Conservation (phyloP, 2,888 invertebrate species). For the Meloe dianella region DNA sequence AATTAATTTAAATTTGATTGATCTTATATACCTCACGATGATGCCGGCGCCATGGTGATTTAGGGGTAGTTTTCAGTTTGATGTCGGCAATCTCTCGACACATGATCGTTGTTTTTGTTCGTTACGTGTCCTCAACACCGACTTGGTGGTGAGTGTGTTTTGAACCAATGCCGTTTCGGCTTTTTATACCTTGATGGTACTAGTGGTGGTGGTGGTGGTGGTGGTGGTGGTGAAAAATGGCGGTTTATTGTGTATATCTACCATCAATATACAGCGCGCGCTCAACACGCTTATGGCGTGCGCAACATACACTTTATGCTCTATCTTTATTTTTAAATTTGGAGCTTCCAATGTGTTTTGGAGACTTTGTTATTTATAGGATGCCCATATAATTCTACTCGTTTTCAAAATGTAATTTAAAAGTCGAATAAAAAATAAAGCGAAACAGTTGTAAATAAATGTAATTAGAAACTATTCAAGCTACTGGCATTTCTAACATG, state of each 20-base stretch:
- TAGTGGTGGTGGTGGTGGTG: neutral
- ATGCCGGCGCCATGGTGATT: slow-evolving; percentile 66
- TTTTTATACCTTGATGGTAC: neutral
- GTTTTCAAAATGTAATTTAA: neutral
- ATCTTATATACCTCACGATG: slow-evolving; percentile 65
- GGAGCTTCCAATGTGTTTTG: neutral
- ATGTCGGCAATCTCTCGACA: slow-evolving; percentile 61
- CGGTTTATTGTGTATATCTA: neutral
- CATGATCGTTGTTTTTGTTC: slow-evolving; percentile 51
- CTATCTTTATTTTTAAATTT: neutral
- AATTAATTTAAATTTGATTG: neutral
- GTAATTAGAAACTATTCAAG: neutral
- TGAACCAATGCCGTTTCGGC: neutral
- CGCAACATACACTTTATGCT: slow-evolving; percentile 34
- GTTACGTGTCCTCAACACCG: neutral
- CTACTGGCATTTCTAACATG: neutral
- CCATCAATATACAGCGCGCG: slow-evolving; percentile 50
- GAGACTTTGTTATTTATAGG: neutral
- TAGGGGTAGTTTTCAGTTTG: slow-evolving; percentile 58
- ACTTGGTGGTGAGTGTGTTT: slow-evolving; percentile 41
- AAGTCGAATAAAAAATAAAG: neutral
- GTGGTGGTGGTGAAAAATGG: slow-evolving; percentile 7
- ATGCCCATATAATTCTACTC: neutral
- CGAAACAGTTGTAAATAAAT: neutral
- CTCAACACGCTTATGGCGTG: slow-evolving; percentile 57